phyloP scores from a whole-genome alignment of 2,888 invertebrate species.

The Ophion ellenae region DNA sequence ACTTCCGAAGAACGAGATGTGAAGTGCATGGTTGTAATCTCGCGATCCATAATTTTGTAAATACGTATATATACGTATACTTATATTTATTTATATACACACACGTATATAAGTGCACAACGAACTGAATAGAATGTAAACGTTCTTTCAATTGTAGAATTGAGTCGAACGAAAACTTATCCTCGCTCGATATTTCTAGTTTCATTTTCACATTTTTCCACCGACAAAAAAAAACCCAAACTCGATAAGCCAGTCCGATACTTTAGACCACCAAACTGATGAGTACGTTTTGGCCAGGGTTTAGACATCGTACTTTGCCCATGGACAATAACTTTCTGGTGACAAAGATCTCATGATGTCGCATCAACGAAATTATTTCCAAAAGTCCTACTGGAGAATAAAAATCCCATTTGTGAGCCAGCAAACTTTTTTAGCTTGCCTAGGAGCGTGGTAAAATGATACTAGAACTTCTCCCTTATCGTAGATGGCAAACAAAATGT shows the following conservation, averaged over 20 bases:
- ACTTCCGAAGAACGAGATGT: background rate
- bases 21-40: conserved; percentile 10
- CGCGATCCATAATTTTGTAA: conserved; percentile 1
- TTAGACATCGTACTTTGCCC: background rate
- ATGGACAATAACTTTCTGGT: background rate
- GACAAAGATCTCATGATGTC: background rate
- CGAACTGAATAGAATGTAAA: conserved; percentile 12
- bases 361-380: background rate
- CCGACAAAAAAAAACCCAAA: background rate
- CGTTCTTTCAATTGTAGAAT: background rate
- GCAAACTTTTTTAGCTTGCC: background rate
- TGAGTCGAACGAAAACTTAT: background rate
- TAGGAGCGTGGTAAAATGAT: background rate
- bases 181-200: background rate
- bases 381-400: background rate
- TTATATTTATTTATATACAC: background rate
- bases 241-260: background rate
- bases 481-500: background rate
- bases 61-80: conserved; percentile 3
- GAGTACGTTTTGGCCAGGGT: background rate
- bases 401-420: background rate
- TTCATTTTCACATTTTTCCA: background rate
- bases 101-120: conserved; percentile 2
- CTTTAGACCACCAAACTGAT: background rate
- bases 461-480: background rate